phyloP scores from a whole-genome alignment of 2,797 vertebrate genomes.

The Diplodus puntazzo region DNA sequence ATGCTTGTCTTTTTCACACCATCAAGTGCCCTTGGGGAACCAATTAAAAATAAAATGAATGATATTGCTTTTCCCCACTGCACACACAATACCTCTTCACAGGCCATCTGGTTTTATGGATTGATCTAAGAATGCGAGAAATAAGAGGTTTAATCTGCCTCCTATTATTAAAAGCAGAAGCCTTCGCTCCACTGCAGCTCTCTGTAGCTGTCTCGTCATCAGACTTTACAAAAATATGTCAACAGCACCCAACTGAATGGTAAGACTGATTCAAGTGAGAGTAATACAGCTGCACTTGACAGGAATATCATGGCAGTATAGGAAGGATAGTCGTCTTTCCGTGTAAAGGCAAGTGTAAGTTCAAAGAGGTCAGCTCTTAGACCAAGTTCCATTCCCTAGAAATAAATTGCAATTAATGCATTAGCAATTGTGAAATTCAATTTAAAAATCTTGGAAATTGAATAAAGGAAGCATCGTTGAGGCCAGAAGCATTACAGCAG shows the following conservation, averaged over 20 bases:
- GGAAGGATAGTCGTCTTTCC: constrained; percentile 8
- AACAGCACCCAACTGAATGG: constrained; percentile 18
- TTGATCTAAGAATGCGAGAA: constrained; percentile 77
- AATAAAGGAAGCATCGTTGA: constrained; percentile 71
- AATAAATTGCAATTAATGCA: constrained; percentile 71
- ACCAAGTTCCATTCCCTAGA: constrained; percentile 39
- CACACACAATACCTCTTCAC: constrained; percentile 75
- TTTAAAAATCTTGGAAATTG: constrained; percentile 75
- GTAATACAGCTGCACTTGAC: constrained; percentile 1
- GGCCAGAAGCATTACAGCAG: constrained; percentile 59
- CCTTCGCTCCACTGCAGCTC: constrained; percentile 46
- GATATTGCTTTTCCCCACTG: constrained; percentile 75
- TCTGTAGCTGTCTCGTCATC: constrained; percentile 32
- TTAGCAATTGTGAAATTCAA: constrained; percentile 76
- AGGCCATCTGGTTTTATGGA: constrained; percentile 81
- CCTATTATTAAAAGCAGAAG: constrained; percentile 65
- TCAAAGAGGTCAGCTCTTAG: constrained; percentile 37
- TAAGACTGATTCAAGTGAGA: constrained; percentile 19
- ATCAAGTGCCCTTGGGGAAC: constrained; percentile 79
- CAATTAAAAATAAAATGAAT: constrained; percentile 86
- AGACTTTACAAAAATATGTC: constrained; percentile 37
- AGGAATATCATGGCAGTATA: background rate
- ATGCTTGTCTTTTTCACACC: constrained; percentile 70
- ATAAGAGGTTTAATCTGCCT: constrained; percentile 79
- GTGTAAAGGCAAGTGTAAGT: constrained; percentile 2